A percentile compares a stretch with the other conserved stretches of the same genome.
Conservation (phyloP, 2,888 invertebrate genomes). For the Therioaphis trifolii region DNA sequence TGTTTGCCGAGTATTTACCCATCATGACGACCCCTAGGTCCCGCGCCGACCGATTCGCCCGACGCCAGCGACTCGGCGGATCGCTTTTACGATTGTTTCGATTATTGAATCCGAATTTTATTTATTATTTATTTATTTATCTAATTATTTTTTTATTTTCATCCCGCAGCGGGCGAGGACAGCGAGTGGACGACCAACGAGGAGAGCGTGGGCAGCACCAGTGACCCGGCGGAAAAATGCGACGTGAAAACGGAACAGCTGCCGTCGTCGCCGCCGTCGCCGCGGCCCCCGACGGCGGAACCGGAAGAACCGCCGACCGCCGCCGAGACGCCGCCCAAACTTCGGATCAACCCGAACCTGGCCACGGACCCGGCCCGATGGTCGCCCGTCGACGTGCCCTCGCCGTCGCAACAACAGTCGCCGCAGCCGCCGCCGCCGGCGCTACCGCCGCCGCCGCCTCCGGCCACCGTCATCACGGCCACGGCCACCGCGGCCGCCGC, state of each 20-base stretch:
- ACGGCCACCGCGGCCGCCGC: too few species aligned
- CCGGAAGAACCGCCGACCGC: conserved; percentile 65
- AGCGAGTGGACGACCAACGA: conserved; percentile 66
- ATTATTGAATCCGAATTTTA: too few species aligned
- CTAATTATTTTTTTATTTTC: conserved; percentile 23
- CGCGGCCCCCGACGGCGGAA: conserved; percentile 64
- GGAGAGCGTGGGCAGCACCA: conserved; percentile 64
- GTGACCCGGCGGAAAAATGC: background rate
- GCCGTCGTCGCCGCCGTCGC: conserved; percentile 64
- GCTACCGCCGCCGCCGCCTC: background rate
- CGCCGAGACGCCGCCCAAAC: conserved; percentile 67
- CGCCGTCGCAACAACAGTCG: background rate
- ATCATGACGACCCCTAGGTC: too few species aligned
- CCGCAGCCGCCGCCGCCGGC: background rate
- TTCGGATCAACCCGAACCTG: conserved; percentile 47
- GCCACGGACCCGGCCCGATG: conserved; percentile 47
- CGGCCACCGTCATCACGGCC: too few species aligned
- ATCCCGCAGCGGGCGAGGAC: conserved; percentile 66
- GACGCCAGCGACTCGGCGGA: too few species aligned
- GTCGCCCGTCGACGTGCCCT: conserved; percentile 22
- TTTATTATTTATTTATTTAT: too few species aligned
- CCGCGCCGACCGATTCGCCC: too few species aligned
- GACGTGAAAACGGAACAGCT: conserved; percentile 37
- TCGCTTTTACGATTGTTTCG: too few species aligned
- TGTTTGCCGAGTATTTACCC: too few species aligned